Conservation (phyloP, 2,888 invertebrate species). For the Caenorhabditis afra region DNA sequence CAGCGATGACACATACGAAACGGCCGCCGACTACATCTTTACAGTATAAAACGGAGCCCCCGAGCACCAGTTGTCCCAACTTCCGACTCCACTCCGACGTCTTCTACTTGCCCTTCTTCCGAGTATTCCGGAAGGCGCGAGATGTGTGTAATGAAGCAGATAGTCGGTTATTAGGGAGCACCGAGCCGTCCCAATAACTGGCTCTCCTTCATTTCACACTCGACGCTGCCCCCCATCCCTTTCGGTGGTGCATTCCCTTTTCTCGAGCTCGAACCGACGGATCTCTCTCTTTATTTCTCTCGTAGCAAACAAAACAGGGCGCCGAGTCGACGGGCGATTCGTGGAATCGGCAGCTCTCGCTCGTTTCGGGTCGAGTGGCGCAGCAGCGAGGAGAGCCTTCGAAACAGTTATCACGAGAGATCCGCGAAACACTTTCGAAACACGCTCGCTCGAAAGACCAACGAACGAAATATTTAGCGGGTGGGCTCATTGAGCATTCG, state of each 20-base stretch:
- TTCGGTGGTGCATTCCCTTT: too few relatives aligned
- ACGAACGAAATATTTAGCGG: not conserved
- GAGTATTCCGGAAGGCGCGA: too few relatives aligned
- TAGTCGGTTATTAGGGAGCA: constrained; percentile 12
- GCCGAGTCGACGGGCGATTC: constrained; percentile 26
- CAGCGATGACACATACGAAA: too few relatives aligned
- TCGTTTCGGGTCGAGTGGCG: constrained; percentile 43
- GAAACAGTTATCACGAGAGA: constrained; percentile 26
- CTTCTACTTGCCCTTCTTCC: too few relatives aligned
- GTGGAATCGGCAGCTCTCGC: constrained; percentile 42
- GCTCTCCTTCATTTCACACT: constrained; percentile 26
- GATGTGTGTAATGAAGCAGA: constrained; percentile 19
- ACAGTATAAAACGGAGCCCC: not conserved
- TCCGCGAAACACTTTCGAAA: constrained; percentile 20
- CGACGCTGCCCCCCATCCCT: not conserved
- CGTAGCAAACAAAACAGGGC: constrained; percentile 35
- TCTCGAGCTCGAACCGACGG: too few relatives aligned
- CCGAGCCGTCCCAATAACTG: constrained; percentile 16
- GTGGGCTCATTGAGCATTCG: too few relatives aligned
- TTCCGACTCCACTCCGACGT: too few relatives aligned
- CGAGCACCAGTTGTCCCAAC: too few relatives aligned
- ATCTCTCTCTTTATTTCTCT: constrained; percentile 1
- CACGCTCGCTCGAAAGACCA: constrained; percentile 10
- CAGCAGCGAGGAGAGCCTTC: not conserved
- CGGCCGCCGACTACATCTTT: not conserved